Conservation (phyloP, 2,888 invertebrate genomes). For the Silvanus unidentatus region DNA sequence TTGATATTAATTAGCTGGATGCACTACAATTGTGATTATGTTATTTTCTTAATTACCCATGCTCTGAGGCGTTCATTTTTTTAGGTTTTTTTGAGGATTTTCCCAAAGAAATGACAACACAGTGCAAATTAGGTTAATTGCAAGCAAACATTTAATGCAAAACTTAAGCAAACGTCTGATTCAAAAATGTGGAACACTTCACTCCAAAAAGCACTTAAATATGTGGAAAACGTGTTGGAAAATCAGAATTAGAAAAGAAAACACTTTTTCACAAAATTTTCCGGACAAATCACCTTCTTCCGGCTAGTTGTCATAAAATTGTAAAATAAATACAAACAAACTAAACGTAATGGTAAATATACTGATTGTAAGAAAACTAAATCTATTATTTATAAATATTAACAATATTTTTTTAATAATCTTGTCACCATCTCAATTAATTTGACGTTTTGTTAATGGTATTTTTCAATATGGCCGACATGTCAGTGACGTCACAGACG, state of each 20-base stretch:
- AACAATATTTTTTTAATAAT: too few species aligned
- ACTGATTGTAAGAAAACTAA: too few species aligned
- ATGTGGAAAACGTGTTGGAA: too few species aligned
- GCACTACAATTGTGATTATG: constrained; percentile 7
- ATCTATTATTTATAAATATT: too few species aligned
- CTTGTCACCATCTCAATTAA: constrained; percentile 32
- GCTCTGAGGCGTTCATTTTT: constrained; percentile 71
- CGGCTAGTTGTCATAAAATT: constrained; percentile 4
- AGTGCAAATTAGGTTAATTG: constrained; percentile 29
- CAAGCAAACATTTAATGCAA: constrained; percentile 17
- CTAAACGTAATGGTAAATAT: too few species aligned
- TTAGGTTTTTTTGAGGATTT: constrained; percentile 30
- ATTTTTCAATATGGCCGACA: constrained; percentile 39
- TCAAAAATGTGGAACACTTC: background rate
- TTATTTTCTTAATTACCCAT: constrained; percentile 56
- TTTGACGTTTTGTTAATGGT: constrained; percentile 29
- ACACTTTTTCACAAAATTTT: too few species aligned
- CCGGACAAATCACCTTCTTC: too few species aligned
- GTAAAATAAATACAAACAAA: constrained; percentile 3
- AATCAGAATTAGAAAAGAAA: too few species aligned
- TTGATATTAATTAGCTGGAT: constrained; percentile 9
- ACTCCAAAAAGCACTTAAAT: too few species aligned
- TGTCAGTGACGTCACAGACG: constrained; percentile 29
- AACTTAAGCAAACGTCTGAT: background rate
- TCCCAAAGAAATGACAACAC: constrained; percentile 20